Evolutionary conservation across 2,888 invertebrate species (phyloP), one percentile per base, ranked within the genome.

Genomic region (Aphodius sticticus): DNA sequence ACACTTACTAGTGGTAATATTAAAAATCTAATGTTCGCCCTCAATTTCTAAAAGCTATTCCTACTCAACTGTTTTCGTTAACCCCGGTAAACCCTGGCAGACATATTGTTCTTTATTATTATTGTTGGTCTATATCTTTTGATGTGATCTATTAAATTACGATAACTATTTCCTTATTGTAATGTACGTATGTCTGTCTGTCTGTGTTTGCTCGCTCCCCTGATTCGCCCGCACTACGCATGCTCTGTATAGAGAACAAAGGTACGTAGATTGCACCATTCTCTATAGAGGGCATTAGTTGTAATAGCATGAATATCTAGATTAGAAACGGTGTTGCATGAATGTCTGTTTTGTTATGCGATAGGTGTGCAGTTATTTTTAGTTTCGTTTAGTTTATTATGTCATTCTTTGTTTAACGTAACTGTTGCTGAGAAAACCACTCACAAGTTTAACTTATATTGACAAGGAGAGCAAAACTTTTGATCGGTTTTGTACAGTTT

Each of bases 191-290:
- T 84, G 84, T 87, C 84, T 87, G 86, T 87, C 85, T 87, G 85
- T 88, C 87, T 87, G 85, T 87, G 86, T 88, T 88, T 87, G 86
- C 85, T 86, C 87, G 87, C 85, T 85, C 86, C 86, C 86, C 81
- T 81, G 82, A 81, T 77, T 76, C 86, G 86, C 85, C 86, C 85
- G 86, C 87, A 86, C 85, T 86, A 85, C 87, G 87, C 88, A 88
- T 87, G 88, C 86, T 87, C 86, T 87, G 85, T 88, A 86, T 88
- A 89, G 89, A 89, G 88, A 89, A 88, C 88, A 89, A 89, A 89
- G 89, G 89, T 89, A 89, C 87, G 89, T 89, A 88, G 88, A 85
- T 86, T 86, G 86, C 84, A 85, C 81, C 81, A 79, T 84, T 85
- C 83, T 85, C 83, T 83, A 82, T 83, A 83, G 82, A 84, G 84